These are phyloP conservation scores for Cervus canadensis DNA, from an alignment of 2,113 vertebrate species.

Conservation along the genomic window DNA sequence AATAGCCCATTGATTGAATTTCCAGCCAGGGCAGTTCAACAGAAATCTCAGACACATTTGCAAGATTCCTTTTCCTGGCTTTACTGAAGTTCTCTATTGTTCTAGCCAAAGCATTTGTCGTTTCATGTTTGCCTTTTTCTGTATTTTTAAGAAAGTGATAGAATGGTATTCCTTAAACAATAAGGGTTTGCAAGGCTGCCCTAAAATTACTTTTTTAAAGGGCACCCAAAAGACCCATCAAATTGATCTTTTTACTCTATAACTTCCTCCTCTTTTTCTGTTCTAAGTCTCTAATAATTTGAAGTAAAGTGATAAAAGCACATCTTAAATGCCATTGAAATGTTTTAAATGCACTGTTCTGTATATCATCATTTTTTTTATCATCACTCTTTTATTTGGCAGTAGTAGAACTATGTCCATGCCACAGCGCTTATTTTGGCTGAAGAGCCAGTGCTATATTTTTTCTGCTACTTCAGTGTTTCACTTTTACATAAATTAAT, in stretches of 20 bases:
- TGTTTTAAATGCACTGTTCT: not conserved
- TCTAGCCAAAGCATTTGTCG: not conserved
- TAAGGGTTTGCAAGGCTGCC: constrained; percentile 1
- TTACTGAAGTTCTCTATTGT: not conserved
- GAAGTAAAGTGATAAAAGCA: constrained; percentile 7
- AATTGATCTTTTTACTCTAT: not conserved
- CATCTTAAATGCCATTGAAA: not conserved
- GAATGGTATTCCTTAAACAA: not conserved
- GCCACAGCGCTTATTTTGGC: not conserved
- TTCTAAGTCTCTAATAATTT: not conserved
- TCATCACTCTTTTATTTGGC: constrained; percentile 55
- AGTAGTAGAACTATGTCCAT: constrained; percentile 39
- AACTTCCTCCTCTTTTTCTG: not conserved
- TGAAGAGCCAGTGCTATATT: not conserved
- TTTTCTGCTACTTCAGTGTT: constrained; percentile 12
- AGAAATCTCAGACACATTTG: not conserved
- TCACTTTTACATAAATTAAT: constrained; percentile 60
- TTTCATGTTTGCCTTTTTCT: not conserved
- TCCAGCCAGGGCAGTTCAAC: not conserved
- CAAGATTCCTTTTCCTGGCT: not conserved
- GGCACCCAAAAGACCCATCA: not conserved
- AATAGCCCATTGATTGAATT: not conserved
- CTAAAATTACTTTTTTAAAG: not conserved
- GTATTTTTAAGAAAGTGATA: not conserved
- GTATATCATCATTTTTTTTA: not conserved